Conservation (phyloP, 2,797 vertebrate genomes). For the Enteromius treurensis region DNA sequence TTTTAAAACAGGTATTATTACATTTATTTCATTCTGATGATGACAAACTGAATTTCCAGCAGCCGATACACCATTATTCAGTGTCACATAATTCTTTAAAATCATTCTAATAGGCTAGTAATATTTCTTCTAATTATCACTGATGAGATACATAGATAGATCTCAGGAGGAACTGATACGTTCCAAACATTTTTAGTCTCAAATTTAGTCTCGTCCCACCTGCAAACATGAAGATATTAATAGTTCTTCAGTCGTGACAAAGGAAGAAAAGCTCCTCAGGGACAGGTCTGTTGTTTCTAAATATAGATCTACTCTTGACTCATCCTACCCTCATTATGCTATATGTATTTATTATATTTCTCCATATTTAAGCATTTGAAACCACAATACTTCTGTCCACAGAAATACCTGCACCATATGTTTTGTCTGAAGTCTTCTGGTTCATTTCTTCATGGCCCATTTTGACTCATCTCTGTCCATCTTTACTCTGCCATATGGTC, state of each 20-base stretch:
- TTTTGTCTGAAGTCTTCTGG: not conserved
- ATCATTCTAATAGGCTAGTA: not conserved
- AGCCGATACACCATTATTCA: not conserved
- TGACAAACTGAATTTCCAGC: no score
- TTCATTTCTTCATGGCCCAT: slow-evolving; percentile 8
- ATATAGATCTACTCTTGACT: slow-evolving; percentile 7
- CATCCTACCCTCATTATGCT: not conserved
- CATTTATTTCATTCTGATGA: not conserved
- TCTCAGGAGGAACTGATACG: not conserved
- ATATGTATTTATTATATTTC: not conserved
- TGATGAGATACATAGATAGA: not conserved
- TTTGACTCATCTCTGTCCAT: slow-evolving; percentile 44
- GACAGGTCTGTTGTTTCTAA: slow-evolving; percentile 23
- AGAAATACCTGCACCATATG: not conserved
- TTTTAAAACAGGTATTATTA: not conserved
- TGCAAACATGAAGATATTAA: not conserved
- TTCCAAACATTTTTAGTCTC: not conserved
- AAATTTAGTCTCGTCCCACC: not conserved
- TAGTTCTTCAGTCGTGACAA: not conserved
- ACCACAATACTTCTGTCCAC: not conserved
- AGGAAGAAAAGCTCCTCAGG: not conserved
- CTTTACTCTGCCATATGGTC: slow-evolving; percentile 71
- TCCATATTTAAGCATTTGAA: not conserved
- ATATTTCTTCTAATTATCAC: not conserved
- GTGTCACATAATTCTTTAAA: not conserved